Percentiles rank a stretch among this genome's conserved stretches.
phyloP scores from a whole-genome alignment of 2,888 invertebrate species.

The Caenorhabditis macrosperma region DNA sequence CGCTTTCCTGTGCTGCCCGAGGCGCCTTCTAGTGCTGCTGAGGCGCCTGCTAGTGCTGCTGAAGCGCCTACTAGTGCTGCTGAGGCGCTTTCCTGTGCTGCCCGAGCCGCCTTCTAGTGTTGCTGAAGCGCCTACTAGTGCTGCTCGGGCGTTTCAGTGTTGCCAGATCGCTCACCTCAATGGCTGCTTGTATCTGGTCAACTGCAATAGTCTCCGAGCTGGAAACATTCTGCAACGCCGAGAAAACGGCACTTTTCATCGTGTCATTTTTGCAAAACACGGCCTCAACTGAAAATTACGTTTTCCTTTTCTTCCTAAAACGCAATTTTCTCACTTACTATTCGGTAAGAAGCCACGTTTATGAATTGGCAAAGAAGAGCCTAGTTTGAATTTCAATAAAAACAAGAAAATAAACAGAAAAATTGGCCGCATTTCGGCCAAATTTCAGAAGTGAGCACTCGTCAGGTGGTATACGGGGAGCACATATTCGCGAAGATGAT shows the following conservation, averaged over 20 bases:
- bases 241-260: conserved; percentile 5
- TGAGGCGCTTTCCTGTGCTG: neutral
- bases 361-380: neutral
- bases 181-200: conserved; percentile 40
- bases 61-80: neutral
- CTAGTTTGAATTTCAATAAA: neutral
- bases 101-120: neutral
- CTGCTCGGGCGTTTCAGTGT: neutral
- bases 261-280: conserved; percentile 19
- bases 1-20: too few relatives aligned
- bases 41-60: neutral
- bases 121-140: neutral
- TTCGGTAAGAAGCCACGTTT: conserved; percentile 26
- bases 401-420: neutral
- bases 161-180: conserved; percentile 26
- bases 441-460: conserved; percentile 16
- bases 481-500: conserved; percentile 19
- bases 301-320: neutral
- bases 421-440: neutral
- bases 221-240: conserved; percentile 15
- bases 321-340: conserved; percentile 19
- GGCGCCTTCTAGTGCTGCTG: too few relatives aligned
- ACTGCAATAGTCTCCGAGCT: conserved; percentile 30
- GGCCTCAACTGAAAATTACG: conserved; percentile 26
- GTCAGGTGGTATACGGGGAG: conserved; percentile 24